Percentiles rank a stretch among this genome's conserved stretches.
phyloP scores from a whole-genome alignment of 2,113 vertebrate species.

The Sinocyclocheilus maitianheensis region DNA sequence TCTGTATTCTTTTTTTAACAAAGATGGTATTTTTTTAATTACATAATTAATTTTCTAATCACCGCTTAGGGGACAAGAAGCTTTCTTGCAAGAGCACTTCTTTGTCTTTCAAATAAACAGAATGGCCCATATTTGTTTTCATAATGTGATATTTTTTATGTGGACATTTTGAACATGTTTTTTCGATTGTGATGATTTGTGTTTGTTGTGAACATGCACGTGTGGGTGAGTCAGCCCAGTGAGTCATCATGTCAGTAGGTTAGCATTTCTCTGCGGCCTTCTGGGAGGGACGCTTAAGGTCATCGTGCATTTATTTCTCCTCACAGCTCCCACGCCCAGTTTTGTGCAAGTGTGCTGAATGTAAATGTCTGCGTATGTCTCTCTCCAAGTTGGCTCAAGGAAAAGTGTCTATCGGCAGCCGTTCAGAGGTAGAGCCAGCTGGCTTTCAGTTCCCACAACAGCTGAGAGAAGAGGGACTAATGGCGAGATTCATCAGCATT shows the following conservation, averaged over 20 bases:
- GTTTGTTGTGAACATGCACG: slow-evolving; percentile 24
- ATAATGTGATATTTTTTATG: not conserved
- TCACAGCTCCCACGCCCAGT: slow-evolving; percentile 41
- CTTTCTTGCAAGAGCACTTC: not conserved
- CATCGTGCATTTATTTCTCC: slow-evolving; percentile 44
- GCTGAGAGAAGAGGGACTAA: slow-evolving; percentile 64
- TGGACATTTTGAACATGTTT: slow-evolving; percentile 42
- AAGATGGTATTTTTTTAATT: not conserved
- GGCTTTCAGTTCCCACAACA: slow-evolving; percentile 57
- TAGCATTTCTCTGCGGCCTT: slow-evolving; percentile 41
- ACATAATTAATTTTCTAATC: not conserved
- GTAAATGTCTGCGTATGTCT: slow-evolving; percentile 39
- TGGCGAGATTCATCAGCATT: slow-evolving; percentile 65
- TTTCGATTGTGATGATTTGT: slow-evolving; percentile 19
- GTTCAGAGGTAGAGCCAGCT: slow-evolving; percentile 42
- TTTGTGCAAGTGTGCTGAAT: slow-evolving; percentile 22
- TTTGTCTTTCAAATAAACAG: not conserved
- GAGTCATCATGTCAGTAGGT: slow-evolving; percentile 50
- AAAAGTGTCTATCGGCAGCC: slow-evolving; percentile 22
- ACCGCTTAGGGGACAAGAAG: not conserved
- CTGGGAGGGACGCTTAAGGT: slow-evolving; percentile 38
- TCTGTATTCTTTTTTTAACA: not conserved
- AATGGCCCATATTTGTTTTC: not conserved
- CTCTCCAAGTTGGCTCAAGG: slow-evolving; percentile 21
- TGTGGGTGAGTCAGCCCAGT: slow-evolving; percentile 45